These are phyloP conservation scores for Caloenas nicobarica DNA, from an alignment of 2,113 vertebrate species.

Conservation along the genomic window DNA sequence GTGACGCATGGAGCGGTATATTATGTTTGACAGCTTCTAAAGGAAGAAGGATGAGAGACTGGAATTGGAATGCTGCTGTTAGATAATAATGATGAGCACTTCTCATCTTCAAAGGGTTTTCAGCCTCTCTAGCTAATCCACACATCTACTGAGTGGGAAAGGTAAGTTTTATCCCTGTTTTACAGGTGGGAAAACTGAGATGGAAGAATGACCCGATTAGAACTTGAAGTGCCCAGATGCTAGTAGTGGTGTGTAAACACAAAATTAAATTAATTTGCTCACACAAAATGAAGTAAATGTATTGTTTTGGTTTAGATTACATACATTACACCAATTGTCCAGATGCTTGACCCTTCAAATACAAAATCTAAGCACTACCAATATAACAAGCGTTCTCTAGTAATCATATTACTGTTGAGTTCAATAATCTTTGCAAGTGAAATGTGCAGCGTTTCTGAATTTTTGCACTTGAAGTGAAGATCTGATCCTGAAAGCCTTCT, in stretches of 20 bases:
- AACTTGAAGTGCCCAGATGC: background rate
- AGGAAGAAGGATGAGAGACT: constrained; percentile 24
- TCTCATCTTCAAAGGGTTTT: constrained; percentile 53
- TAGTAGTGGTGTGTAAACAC: background rate
- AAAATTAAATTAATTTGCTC: background rate
- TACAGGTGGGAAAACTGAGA: background rate
- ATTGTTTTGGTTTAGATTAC: background rate
- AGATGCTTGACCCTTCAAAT: background rate
- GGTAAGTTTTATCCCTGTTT: constrained; percentile 5
- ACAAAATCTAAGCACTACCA: background rate
- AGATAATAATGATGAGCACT: constrained; percentile 32
- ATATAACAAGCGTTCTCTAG: background rate
- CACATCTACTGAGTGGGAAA: background rate
- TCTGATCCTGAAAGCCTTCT: background rate
- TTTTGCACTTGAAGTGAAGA: background rate
- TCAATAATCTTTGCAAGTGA: background rate
- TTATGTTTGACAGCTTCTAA: constrained; percentile 56
- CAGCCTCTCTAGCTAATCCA: constrained; percentile 24
- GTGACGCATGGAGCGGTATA: constrained; percentile 8
- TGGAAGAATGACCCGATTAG: background rate
- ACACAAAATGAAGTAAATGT: background rate
- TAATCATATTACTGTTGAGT: background rate
- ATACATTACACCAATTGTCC: background rate
- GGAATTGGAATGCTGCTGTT: constrained; percentile 46
- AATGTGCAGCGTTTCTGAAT: background rate